Conservation (phyloP, 2,797 vertebrate species). For the Intellagama lesueurii region DNA sequence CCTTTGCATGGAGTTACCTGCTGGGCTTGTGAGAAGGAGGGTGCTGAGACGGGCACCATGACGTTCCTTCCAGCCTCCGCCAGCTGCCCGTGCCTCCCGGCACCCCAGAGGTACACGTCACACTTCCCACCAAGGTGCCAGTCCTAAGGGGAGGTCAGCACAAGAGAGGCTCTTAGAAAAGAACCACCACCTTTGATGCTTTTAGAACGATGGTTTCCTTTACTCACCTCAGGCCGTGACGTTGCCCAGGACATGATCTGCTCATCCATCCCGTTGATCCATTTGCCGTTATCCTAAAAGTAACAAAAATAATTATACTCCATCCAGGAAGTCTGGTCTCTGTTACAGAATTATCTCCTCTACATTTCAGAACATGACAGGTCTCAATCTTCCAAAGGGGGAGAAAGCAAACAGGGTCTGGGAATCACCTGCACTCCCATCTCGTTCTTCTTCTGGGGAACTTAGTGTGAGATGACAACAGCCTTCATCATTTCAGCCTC, state of each 20-base stretch:
- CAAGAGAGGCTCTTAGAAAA: constrained; percentile 15
- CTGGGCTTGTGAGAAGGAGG: constrained; percentile 96
- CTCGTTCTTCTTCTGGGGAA: not conserved
- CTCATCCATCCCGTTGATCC: constrained; percentile 93
- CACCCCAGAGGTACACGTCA: constrained; percentile 94
- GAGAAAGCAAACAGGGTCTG: too few species aligned
- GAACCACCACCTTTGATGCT: not conserved
- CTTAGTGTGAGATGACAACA: not conserved
- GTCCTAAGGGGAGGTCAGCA: constrained; percentile 80
- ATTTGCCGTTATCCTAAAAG: constrained; percentile 94
- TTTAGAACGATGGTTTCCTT: not conserved
- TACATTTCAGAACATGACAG: not conserved
- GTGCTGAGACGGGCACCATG: constrained; percentile 88
- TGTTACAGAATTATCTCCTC: not conserved
- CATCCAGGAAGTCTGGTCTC: not conserved
- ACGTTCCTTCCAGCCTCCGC: constrained; percentile 96
- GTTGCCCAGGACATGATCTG: constrained; percentile 99
- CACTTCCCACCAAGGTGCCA: constrained; percentile 98
- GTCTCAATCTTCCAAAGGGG: not conserved
- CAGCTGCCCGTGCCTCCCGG: constrained; percentile 94
- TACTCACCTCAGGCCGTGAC: constrained; percentile 91
- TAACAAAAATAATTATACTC: not conserved
- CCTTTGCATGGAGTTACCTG: constrained; percentile 81
- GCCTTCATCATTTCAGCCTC: too few species aligned
- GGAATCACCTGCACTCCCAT: not conserved